phyloP scores from a whole-genome alignment of 1,140 invertebrate genomes.

The Marisa cornuarietis region DNA sequence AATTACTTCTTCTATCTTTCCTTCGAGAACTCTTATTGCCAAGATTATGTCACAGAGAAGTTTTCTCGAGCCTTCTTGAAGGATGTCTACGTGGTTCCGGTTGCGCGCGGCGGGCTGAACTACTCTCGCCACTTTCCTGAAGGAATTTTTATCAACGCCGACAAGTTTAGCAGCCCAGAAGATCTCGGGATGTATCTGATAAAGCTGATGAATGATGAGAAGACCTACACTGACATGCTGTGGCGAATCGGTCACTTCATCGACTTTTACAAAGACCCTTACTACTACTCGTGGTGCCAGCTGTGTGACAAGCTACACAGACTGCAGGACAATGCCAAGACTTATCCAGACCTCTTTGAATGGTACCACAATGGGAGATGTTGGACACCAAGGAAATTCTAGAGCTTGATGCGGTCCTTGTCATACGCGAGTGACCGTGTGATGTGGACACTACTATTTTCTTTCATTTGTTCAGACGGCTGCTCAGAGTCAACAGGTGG shows the following conservation, averaged over 20 bases:
- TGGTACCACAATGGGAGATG: too few relatives aligned
- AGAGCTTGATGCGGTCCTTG: too few relatives aligned
- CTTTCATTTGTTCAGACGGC: too few relatives aligned
- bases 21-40: conserved; percentile 54
- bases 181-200: conserved; percentile 86
- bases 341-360: too few relatives aligned
- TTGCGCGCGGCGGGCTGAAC: conserved; percentile 70
- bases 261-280: conserved; percentile 48
- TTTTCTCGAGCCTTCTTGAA: conserved; percentile 44
- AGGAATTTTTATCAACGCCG: conserved; percentile 90
- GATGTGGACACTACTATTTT: too few relatives aligned
- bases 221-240: conserved; percentile 2
- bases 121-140: conserved; percentile 72
- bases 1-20: conserved; percentile 42
- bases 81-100: conserved; percentile 56
- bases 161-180: conserved; percentile 87
- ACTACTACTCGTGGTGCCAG: conserved; percentile 14
- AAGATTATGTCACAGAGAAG: conserved; percentile 54
- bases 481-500: too few relatives aligned
- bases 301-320: conserved; percentile 6
- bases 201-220: conserved; percentile 52
- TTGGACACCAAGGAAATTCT: too few relatives aligned
- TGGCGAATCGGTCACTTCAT: neutral
- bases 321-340: conserved; percentile 52
- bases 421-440: too few relatives aligned